A percentile compares a stretch with the other conserved stretches of the same genome.
Evolutionary conservation across 2,888 invertebrate genomes (phyloP).

Genomic region (Auanema freiburgensis): DNA sequence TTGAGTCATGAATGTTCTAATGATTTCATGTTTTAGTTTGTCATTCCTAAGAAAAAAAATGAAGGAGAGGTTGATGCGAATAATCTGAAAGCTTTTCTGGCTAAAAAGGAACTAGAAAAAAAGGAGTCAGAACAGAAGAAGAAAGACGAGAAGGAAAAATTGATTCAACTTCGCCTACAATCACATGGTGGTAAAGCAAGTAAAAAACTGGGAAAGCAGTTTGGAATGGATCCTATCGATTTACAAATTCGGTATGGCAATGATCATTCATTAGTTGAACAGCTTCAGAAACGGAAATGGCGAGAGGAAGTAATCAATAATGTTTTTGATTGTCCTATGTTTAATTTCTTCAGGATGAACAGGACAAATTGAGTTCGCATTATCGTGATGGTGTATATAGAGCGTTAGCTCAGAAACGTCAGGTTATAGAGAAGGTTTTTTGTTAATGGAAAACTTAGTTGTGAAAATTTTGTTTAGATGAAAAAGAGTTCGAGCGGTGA

Average conservation of each 20-base stretch:
- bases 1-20: neutral
- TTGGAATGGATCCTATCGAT: slow-evolving; percentile 48
- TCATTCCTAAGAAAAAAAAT: slow-evolving; percentile 48
- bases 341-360: slow-evolving; percentile 36
- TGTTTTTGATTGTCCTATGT: too few species aligned
- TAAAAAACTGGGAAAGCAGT: slow-evolving; percentile 56
- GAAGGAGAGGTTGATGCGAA: slow-evolving; percentile 23
- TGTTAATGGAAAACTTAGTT: too few species aligned
- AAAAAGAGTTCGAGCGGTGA: too few species aligned
- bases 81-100: slow-evolving; percentile 36
- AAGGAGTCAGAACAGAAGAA: slow-evolving; percentile 32
- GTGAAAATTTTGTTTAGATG: too few species aligned
- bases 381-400: slow-evolving; percentile 42
- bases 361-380: slow-evolving; percentile 28
- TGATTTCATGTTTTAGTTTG: slow-evolving; percentile 26
- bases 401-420: slow-evolving; percentile 34
- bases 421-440: slow-evolving; percentile 26
- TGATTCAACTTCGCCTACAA: slow-evolving; percentile 49
- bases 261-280: slow-evolving; percentile 41
- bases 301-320: slow-evolving; percentile 48
- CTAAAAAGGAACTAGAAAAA: slow-evolving; percentile 31
- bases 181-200: slow-evolving; percentile 57
- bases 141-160: slow-evolving; percentile 35
- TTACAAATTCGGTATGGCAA: slow-evolving; percentile 52
- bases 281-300: slow-evolving; percentile 42